Conservation (phyloP, 2,113 vertebrate genomes). For the Pardalotus punctatus region DNA sequence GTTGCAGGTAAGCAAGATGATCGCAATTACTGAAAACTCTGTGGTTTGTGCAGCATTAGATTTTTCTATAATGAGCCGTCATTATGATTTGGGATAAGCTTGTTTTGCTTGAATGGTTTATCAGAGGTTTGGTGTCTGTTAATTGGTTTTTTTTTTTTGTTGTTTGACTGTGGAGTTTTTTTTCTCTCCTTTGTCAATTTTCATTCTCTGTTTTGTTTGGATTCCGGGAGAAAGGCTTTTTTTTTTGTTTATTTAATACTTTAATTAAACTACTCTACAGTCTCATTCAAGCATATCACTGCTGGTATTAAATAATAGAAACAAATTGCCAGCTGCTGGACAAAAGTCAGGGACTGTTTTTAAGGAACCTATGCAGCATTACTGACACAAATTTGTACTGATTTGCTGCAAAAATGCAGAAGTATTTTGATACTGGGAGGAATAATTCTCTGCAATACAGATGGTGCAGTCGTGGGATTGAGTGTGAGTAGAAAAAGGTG, state of each 20-base stretch:
- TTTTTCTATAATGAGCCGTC: slow-evolving; percentile 58
- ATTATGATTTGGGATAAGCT: slow-evolving; percentile 53
- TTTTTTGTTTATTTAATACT: slow-evolving; percentile 60
- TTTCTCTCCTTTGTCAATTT: not conserved
- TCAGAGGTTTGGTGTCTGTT: slow-evolving; percentile 41
- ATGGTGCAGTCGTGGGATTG: not conserved
- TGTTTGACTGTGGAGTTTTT: not conserved
- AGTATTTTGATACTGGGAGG: not conserved
- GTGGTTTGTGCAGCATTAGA: slow-evolving; percentile 1
- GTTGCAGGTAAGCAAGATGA: slow-evolving; percentile 3
- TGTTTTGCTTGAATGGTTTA: slow-evolving; percentile 60
- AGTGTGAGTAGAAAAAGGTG: not conserved
- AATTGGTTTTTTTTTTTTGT: slow-evolving; percentile 19
- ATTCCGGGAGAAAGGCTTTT: slow-evolving; percentile 11
- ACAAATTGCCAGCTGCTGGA: slow-evolving; percentile 19
- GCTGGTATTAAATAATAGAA: slow-evolving; percentile 37
- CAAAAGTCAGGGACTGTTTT: not conserved
- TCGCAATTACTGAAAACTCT: not conserved
- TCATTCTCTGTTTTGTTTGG: slow-evolving; percentile 23
- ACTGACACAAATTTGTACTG: not conserved
- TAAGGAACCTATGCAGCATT: not conserved
- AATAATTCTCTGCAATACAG: not conserved
- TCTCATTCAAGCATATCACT: slow-evolving; percentile 31
- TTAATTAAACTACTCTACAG: slow-evolving; percentile 59
- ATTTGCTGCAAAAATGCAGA: not conserved